A percentile compares a stretch with the other conserved stretches of the same genome.
These are phyloP conservation scores for Agapornis roseicollis DNA, from an alignment of 2,113 vertebrate genomes.

Conservation along the genomic window DNA sequence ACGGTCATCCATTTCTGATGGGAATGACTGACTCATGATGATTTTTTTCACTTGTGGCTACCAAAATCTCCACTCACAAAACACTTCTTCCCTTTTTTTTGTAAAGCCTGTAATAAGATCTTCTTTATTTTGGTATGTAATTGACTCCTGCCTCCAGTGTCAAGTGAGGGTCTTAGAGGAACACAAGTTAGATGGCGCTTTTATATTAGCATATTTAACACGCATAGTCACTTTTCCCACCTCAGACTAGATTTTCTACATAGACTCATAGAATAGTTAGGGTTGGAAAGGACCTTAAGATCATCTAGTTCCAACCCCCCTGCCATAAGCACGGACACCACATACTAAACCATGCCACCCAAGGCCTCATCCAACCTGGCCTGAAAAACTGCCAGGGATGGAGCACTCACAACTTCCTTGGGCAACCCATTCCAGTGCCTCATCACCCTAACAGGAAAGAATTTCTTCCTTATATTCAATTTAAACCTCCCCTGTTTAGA, in stretches of 20 bases:
- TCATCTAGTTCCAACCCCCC: no score
- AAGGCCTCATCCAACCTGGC: no score
- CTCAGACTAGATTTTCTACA: not conserved
- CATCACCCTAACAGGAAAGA: no score
- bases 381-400: no score
- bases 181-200: not conserved
- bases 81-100: not conserved
- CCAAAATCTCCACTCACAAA: not conserved
- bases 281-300: no score
- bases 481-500: no score
- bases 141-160: not conserved
- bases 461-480: no score
- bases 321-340: no score
- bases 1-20: not conserved
- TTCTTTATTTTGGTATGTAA: not conserved
- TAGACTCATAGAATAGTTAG: no score
- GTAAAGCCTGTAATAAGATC: not conserved
- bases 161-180: not conserved
- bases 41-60: not conserved
- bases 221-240: not conserved
- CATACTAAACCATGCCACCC: no score
- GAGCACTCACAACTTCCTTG: no score
- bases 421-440: no score
- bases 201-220: not conserved
- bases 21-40: not conserved